A percentile compares a stretch with the other conserved stretches of the same genome.
Conservation (phyloP, 1,140 invertebrate species). For the Triops longicaudatus region DNA sequence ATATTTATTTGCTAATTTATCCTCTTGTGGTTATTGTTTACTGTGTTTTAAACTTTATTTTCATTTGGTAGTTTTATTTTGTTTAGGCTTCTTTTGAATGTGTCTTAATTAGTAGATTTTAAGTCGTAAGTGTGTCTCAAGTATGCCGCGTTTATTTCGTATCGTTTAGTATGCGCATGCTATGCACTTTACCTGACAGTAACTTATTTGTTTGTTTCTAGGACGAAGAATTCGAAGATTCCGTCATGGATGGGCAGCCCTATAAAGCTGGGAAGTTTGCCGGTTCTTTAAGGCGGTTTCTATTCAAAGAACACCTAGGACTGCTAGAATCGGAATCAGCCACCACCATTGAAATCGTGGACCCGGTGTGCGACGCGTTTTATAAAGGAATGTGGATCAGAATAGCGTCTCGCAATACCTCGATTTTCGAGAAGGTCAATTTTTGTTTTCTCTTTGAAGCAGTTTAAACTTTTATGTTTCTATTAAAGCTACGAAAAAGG, state of each 20-base stretch:
- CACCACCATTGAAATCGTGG: constrained; percentile 47
- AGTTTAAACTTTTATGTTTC: too few species aligned
- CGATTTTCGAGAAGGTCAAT: constrained; percentile 72
- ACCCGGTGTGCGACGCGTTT: constrained; percentile 65
- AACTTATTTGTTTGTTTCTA: neutral
- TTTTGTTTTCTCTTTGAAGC: constrained; percentile 29
- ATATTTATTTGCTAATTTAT: too few species aligned
- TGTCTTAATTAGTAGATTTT: too few species aligned
- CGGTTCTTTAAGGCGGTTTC: constrained; percentile 65
- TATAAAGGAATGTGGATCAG: constrained; percentile 71
- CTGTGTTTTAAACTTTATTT: too few species aligned
- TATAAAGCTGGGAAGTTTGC: constrained; percentile 77
- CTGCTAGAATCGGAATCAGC: constrained; percentile 47
- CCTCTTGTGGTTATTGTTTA: too few species aligned
- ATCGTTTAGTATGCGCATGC: too few species aligned
- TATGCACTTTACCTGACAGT: too few species aligned
- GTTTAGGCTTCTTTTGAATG: too few species aligned
- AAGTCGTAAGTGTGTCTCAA: too few species aligned
- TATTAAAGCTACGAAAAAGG: too few species aligned
- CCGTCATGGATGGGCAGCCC: constrained; percentile 65
- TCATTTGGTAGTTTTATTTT: too few species aligned
- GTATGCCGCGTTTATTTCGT: too few species aligned
- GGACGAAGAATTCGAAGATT: constrained; percentile 55
- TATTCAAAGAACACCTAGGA: constrained; percentile 86
- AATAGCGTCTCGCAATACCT: constrained; percentile 68